These are phyloP conservation scores for Pardalotus punctatus DNA, from an alignment of 2,113 vertebrate species.

Conservation along the genomic window DNA sequence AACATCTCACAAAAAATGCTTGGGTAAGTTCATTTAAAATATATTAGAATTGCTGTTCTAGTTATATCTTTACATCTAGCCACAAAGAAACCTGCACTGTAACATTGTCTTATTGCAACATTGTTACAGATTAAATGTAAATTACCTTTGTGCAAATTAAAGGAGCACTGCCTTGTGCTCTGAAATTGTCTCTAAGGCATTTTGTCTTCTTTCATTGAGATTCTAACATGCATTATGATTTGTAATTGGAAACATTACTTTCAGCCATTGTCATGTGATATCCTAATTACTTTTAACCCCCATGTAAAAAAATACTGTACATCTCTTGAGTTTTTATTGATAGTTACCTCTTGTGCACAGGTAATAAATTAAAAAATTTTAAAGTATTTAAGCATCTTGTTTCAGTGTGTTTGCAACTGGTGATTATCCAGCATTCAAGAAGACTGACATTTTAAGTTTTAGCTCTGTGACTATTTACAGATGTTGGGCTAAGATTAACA, in stretches of 20 bases:
- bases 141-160: conserved; percentile 62
- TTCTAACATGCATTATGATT: conserved; percentile 68
- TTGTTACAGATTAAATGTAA: conserved; percentile 64
- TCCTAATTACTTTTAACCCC: conserved; percentile 73
- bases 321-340: conserved; percentile 73
- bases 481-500: background rate
- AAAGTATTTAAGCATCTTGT: conserved; percentile 71
- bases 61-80: conserved; percentile 54
- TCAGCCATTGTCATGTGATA: conserved; percentile 72
- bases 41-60: conserved; percentile 61
- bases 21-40: conserved; percentile 60
- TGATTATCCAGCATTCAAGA: background rate
- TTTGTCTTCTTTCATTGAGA: conserved; percentile 56
- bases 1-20: conserved; percentile 67
- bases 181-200: conserved; percentile 58
- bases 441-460: background rate
- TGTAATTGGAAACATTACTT: conserved; percentile 69
- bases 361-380: conserved; percentile 73
- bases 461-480: background rate
- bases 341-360: conserved; percentile 71
- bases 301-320: conserved; percentile 67
- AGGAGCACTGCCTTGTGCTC: conserved; percentile 44
- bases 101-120: conserved; percentile 44
- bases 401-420: conserved; percentile 50
- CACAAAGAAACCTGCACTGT: conserved; percentile 68